Base-by-base conservation (phyloP, 2,888 invertebrate genomes). In the Oegoconia quadripuncta region DNA sequence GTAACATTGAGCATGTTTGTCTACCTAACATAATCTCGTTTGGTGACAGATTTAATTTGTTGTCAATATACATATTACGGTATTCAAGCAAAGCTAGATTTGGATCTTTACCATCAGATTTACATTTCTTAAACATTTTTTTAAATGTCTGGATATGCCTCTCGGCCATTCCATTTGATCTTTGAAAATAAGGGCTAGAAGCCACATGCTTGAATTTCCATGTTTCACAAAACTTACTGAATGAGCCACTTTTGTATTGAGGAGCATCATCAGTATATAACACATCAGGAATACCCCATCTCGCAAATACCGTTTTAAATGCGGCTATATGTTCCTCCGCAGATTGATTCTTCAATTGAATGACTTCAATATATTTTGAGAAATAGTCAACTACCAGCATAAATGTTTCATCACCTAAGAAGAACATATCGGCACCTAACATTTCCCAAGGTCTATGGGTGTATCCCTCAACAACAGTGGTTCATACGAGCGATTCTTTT, bases 371-470 rank as follows among this genome's bases (percentile, higher is more conserved):
- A 41, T 36, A 41, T 26, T 41, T 41, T 5, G 27, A 36, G 1
- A 36, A 16, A 23, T 41, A 41, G 27, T 41, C 40, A 4, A 32
- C 27, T 5, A 36, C 15, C 8, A 36, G 26, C 29, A 41, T 15
- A 28, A 27, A 37, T 14, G 29, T 37, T 15, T 37, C 29, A 8
- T 33, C 34, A 14, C 37, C 34, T 5, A 41, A 16, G 22, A 37
- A 41, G 29, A 41, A 41, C 33, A 37, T 32, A 11, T 41, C 41
- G 9, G 36, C 36, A 9, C 36, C 36, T 36, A 41, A 27, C 11
- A 27, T 35, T 3, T 13, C 31, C 37, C 41, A 41, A 0, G 41
- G 37, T 15, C 25, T 34, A n/a, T 20, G 8, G 23, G 12, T 5
- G 39, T 13, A 16, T 42, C 17, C 33, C 32, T 26, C 15, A 27